Evolutionary conservation across 2,113 vertebrate genomes (phyloP), one percentile per base, ranked within the genome.

Genomic region (Cyprinus carpio): DNA sequence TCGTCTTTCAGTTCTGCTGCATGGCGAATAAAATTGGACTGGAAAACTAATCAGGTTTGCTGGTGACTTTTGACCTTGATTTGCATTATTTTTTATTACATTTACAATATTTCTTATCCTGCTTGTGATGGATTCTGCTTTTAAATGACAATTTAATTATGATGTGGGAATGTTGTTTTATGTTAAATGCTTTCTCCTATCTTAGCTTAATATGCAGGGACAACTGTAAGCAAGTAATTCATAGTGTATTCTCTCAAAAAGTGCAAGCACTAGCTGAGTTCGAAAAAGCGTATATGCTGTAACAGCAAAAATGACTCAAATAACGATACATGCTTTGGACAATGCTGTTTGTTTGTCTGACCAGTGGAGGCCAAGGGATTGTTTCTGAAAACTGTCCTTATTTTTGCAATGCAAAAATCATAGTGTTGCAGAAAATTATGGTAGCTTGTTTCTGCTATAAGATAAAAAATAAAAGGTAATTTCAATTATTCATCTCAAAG

Each of bases 1-100:
- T 31, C 11, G 16, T 15, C 20, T 69, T 49, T 40, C 34, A 16
- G 18, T 81, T 11, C 40, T 75, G 43, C 54, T 82, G 71, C 43
- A 23, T 2, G 8, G 49, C 4, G 2, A 40, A 8, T 40, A 9
- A 40, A 40, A 40, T 40, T 40, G 40, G 40, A 40, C 7, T 8
- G 7, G 8, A 78, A 51, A 72, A 10, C 46, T 51, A 83, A 84
- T 81, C 75, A 31, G 72, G 62, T 20, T 20, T 43, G 31, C 74
- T 54, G 20, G 43, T 60, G 27, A 51, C 20, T 43, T 27, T 60
- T 65, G 43, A 23, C 20, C 74, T 37, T 60, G 5, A 62, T 80
- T 83, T 23, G 84, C 37, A 51, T 72, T 29, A 64, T 51, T 72
- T 49, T 60, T 60, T 64, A 72, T 82, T 60, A 86, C 54, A 18